phyloP scores from a whole-genome alignment of 2,888 invertebrate species.

The Idaea aversata region DNA sequence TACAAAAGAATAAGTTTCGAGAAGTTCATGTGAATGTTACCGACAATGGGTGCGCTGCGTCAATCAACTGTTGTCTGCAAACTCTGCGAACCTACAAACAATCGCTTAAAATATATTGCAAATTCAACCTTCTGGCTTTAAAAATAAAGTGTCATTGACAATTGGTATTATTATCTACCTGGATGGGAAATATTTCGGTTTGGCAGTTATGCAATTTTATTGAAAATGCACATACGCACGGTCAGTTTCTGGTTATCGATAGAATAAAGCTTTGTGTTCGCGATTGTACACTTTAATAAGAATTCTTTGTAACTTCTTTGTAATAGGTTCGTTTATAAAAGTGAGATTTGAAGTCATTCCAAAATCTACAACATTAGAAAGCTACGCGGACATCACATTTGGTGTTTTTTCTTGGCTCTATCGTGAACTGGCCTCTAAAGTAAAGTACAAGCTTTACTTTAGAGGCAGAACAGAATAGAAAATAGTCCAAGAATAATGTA shows the following conservation, averaged over 20 bases:
- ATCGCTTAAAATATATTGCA: conserved; percentile 13
- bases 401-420: too few relatives aligned
- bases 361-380: background rate
- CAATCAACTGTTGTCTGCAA: conserved; percentile 27
- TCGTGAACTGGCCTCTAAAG: too few relatives aligned
- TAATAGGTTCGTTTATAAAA: background rate
- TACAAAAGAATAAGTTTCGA: conserved; percentile 77
- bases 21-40: conserved; percentile 67
- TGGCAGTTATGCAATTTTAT: conserved; percentile 46
- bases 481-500: too few relatives aligned
- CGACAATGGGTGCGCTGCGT: conserved; percentile 58
- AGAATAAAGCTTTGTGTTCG: conserved; percentile 9
- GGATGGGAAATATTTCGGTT: conserved; percentile 49
- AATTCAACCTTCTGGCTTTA: conserved; percentile 27
- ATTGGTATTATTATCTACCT: conserved; percentile 19
- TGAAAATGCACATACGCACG: conserved; percentile 43
- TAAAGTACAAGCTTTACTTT: too few relatives aligned
- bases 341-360: background rate
- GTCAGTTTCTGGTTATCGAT: conserved; percentile 49
- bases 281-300: background rate
- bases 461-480: too few relatives aligned
- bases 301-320: background rate
- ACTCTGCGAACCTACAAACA: conserved; percentile 25
- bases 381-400: too few relatives aligned
- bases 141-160: conserved; percentile 21